Percentiles rank a stretch among this genome's conserved stretches.
Evolutionary conservation across 2,797 vertebrate genomes (phyloP).

Genomic region (Tragopan temminckii): DNA sequence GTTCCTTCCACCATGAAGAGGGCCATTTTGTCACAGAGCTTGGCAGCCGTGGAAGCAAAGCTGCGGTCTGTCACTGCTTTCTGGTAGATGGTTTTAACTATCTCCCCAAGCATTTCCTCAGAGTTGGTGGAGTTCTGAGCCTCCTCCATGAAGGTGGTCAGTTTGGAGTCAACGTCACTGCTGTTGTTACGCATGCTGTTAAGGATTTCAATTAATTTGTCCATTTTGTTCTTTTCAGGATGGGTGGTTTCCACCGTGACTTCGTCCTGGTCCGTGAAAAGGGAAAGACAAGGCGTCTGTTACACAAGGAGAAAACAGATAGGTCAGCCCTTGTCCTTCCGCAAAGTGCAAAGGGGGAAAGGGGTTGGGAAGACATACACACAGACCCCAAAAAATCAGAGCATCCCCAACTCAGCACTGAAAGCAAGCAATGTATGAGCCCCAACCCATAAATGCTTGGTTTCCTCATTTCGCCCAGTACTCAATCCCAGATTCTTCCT

Average conservation of each 20-base stretch:
- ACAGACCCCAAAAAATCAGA: slow-evolving; percentile 27
- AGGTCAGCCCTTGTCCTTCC: slow-evolving; percentile 56
- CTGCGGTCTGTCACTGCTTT: slow-evolving; percentile 94
- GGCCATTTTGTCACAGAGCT: slow-evolving; percentile 97
- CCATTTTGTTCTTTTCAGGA: slow-evolving; percentile 91
- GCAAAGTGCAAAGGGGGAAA: slow-evolving; percentile 9
- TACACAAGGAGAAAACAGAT: slow-evolving; percentile 70
- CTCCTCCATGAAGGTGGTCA: slow-evolving; percentile 96
- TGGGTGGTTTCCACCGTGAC: slow-evolving; percentile 80
- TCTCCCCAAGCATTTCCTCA: slow-evolving; percentile 92
- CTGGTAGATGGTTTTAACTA: slow-evolving; percentile 93
- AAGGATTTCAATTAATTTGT: slow-evolving; percentile 94
- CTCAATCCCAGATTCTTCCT: background rate
- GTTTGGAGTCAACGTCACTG: slow-evolving; percentile 92
- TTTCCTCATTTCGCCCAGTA: background rate
- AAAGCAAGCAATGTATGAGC: background rate
- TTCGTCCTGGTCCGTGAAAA: slow-evolving; percentile 89
- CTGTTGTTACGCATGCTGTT: slow-evolving; percentile 97
- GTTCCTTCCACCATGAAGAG: slow-evolving; percentile 98
- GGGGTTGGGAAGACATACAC: slow-evolving; percentile 26
- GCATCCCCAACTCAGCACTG: background rate
- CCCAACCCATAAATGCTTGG: background rate
- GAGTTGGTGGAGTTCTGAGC: slow-evolving; percentile 93
- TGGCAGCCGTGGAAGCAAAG: slow-evolving; percentile 94
- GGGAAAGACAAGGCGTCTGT: slow-evolving; percentile 78